Evolutionary conservation across 2,888 invertebrate species (phyloP).

Genomic region (Aproaerema taeniolella): DNA sequence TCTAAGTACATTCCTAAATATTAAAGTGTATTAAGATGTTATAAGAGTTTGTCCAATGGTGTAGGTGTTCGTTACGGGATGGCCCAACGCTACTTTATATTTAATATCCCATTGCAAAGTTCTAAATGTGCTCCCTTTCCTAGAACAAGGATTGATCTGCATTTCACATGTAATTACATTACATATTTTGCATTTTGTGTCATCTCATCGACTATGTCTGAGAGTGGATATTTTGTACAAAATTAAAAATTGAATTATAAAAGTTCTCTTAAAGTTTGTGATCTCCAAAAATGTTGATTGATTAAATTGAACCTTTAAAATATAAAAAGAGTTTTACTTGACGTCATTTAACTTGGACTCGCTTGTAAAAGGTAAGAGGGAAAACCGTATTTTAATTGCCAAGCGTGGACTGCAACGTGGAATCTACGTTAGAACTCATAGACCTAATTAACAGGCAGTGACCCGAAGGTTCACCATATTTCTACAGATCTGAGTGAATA

Average conservation of each 20-base stretch:
- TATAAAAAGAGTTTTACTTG: no score
- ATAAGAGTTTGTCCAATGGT: conserved; percentile 57
- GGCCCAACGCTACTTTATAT: conserved; percentile 13
- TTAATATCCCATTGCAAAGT: conserved; percentile 32
- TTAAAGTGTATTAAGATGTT: conserved; percentile 69
- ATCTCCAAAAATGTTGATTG: conserved; percentile 70
- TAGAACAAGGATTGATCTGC: conserved; percentile 50
- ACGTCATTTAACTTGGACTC: no score
- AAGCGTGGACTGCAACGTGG: no score
- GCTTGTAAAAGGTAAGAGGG: no score
- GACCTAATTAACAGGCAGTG: no score
- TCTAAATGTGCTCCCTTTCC: conserved; percentile 50
- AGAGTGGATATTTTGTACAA: conserved; percentile 74
- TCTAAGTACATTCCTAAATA: conserved; percentile 74
- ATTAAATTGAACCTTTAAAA: conserved; percentile 64
- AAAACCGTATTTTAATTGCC: no score
- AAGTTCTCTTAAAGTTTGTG: conserved; percentile 64
- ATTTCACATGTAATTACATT: conserved; percentile 51
- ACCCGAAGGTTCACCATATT: no score
- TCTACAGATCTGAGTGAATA: no score
- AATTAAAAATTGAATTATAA: conserved; percentile 63
- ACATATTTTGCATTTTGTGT: no score
- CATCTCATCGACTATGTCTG: conserved; percentile 52
- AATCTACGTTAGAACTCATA: no score
- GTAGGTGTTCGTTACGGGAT: conserved; percentile 12